A percentile compares a stretch with the other conserved stretches of the same genome.
phyloP scores from a whole-genome alignment of 2,113 vertebrate species.

The Sisor rabdophorus region DNA sequence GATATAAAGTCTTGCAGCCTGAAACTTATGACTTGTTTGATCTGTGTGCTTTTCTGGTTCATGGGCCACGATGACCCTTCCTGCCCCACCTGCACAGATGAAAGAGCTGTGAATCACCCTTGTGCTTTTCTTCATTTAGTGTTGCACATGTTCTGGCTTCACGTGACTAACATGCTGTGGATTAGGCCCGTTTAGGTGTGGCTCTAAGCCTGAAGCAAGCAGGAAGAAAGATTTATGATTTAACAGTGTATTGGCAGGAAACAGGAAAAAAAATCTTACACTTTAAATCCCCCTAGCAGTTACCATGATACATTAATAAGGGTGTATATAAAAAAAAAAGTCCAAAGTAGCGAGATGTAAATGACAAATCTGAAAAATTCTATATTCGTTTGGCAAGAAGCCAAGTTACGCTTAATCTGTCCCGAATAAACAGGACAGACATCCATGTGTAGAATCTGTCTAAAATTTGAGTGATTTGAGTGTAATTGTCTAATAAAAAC shows the following conservation, averaged over 20 bases:
- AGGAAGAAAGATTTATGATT: not conserved
- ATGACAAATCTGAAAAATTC: no score
- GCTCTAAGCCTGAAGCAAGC: not conserved
- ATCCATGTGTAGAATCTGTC: no score
- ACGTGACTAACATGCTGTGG: not conserved
- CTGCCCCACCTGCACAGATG: not conserved
- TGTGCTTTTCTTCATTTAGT: not conserved
- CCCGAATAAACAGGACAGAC: no score
- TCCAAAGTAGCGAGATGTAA: no score
- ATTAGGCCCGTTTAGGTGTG: not conserved
- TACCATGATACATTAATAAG: no score
- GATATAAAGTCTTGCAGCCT: not conserved
- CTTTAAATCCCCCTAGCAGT: no score
- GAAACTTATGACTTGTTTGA: not conserved
- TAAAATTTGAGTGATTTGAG: no score
- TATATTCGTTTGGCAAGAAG: no score
- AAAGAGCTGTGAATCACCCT: not conserved
- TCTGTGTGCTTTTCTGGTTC: constrained; percentile 16
- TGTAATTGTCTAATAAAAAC: no score
- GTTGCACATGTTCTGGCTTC: not conserved
- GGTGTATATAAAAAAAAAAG: no score
- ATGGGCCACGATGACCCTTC: not conserved
- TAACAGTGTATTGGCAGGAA: not conserved
- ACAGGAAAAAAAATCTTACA: not conserved
- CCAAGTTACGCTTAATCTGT: no score